These are phyloP conservation scores for Cyanoliseus patagonus DNA, from an alignment of 2,113 vertebrate genomes.

Conservation along the genomic window DNA sequence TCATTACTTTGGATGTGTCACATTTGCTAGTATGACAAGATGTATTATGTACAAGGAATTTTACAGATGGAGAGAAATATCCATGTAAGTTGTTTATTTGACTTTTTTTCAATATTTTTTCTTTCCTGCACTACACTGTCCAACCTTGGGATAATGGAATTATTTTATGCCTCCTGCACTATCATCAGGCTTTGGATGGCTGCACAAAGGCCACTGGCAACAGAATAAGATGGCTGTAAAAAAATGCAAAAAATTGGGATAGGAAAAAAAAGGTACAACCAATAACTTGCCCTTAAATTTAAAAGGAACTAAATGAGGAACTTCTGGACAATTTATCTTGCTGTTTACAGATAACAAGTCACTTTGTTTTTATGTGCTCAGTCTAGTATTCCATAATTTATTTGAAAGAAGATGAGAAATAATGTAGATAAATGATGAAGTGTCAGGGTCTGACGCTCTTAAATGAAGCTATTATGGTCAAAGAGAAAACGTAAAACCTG, in stretches of 20 bases:
- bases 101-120: slow-evolving; percentile 46
- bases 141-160: slow-evolving; percentile 81
- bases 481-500: slow-evolving; percentile 88
- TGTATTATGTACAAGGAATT: slow-evolving; percentile 62
- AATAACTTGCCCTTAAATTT: slow-evolving; percentile 82
- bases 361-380: slow-evolving; percentile 91
- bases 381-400: slow-evolving; percentile 90
- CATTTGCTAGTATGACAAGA: slow-evolving; percentile 77
- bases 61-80: slow-evolving; percentile 71
- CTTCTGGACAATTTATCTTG: slow-evolving; percentile 89
- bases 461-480: slow-evolving; percentile 91
- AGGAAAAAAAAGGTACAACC: slow-evolving; percentile 71
- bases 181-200: slow-evolving; percentile 77
- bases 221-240: slow-evolving; percentile 81
- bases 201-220: slow-evolving; percentile 81
- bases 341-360: slow-evolving; percentile 90
- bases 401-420: slow-evolving; percentile 92
- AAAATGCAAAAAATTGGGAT: slow-evolving; percentile 74
- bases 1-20: slow-evolving; percentile 79
- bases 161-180: slow-evolving; percentile 78
- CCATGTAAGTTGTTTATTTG: slow-evolving; percentile 74
- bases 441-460: slow-evolving; percentile 90
- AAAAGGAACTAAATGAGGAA: slow-evolving; percentile 84
- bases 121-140: slow-evolving; percentile 47
- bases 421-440: slow-evolving; percentile 93